Base-by-base conservation (phyloP, 2,888 invertebrate species). In the Parascotia fuliginaria region DNA sequence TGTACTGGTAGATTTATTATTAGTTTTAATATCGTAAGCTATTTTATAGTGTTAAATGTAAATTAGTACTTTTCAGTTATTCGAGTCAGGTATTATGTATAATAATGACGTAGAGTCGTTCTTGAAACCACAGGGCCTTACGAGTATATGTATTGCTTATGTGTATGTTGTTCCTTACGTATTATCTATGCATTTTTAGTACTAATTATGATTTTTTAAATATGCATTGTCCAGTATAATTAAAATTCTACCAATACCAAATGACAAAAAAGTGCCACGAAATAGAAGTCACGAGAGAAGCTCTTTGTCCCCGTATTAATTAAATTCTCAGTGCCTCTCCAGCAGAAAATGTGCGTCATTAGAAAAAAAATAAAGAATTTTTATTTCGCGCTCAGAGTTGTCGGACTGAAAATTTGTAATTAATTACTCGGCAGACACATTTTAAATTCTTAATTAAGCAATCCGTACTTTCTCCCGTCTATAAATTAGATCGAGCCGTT, bases 401-500 rank as follows among this genome's bases (percentile, higher is more conserved):
- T 75, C 68, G 77, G 69, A 80, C 80, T 82, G 81, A 80, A 86
- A 84, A 81, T 83, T 88, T 82, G 78, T 89, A 89, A 92, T 91
- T 90, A 92, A 90, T 90, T 90, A 89, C 86, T 84, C 73, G 77
- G 84, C 77, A 85, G 89, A 89, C 87, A 90, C 87, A 87, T 91
- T 91, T 90, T 86, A 89, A 90, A 90, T 92, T 90, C 89, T 89
- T 91, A 91, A 92, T 91, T 92, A 92, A 91, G 91, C 91, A 91
- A 90, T 91, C 88, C 89, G 85, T 90, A 90, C 89, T 91, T 91
- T 90, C 90, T 87, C 87, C 86, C 83, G 90, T 85, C 90, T 91
- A 91, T 92, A 91, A 92, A 91, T 92, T 91, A 91, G 90, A 91
- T 90, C 90, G 92, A 89, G 91, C 85, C 89, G 92, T 92, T 91